Evolutionary conservation across 2,797 vertebrate species (phyloP).

Genomic region (Poecile montanus): DNA sequence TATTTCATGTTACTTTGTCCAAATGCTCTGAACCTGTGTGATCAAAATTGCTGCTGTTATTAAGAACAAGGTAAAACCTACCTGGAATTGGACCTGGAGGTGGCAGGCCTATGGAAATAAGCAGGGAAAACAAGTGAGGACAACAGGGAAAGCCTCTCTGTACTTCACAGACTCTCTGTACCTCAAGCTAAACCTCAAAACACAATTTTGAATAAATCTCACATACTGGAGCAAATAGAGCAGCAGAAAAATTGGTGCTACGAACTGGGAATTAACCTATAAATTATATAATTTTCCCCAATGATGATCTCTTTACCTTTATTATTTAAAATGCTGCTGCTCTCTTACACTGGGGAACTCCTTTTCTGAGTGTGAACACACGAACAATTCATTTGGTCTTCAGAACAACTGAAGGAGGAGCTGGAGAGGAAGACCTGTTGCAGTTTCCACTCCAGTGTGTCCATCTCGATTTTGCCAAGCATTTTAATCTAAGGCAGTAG

Average conservation of each 20-base stretch:
- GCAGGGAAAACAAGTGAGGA: not conserved
- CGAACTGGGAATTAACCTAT: not conserved
- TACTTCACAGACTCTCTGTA: not conserved
- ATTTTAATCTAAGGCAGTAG: not conserved
- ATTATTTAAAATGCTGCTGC: not conserved
- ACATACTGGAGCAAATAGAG: not conserved
- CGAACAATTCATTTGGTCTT: not conserved
- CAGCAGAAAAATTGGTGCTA: not conserved
- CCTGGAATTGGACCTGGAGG: constrained; percentile 72
- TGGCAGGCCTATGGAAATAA: constrained; percentile 61
- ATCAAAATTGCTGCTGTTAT: not conserved
- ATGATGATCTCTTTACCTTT: not conserved
- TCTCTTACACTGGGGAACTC: not conserved
- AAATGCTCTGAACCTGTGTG: not conserved
- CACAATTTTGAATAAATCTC: not conserved
- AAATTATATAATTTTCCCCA: accelerated
- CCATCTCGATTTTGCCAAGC: not conserved
- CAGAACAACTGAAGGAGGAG: not conserved
- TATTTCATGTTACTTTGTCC: not conserved
- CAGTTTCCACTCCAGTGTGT: not conserved
- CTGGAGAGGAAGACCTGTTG: not conserved
- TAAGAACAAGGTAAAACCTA: constrained; percentile 2
- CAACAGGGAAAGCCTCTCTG: not conserved
- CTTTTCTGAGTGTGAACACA: not conserved
- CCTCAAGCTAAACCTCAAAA: not conserved